Evolutionary conservation across 2,113 vertebrate species (phyloP).

Genomic region (Castor canadensis): DNA sequence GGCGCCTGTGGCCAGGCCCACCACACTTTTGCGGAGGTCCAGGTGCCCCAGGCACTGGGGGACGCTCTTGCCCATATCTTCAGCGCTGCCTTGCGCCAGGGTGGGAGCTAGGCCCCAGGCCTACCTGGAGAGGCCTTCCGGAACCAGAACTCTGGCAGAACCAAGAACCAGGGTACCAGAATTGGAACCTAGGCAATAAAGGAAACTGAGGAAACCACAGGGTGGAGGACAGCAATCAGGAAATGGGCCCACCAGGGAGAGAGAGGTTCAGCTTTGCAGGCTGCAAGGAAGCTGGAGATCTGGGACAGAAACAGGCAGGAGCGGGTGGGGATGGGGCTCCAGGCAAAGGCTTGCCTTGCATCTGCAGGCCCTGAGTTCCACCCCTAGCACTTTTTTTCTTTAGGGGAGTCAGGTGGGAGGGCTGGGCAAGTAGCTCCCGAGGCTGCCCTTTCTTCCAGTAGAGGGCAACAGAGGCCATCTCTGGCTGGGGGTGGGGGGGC

Average conservation of each 20-base stretch:
- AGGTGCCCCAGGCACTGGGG: conserved; percentile 15
- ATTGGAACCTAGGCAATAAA: conserved; percentile 70
- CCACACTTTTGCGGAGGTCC: conserved; percentile 64
- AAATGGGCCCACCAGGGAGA: not conserved
- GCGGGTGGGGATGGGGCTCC: not conserved
- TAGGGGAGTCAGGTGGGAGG: not conserved
- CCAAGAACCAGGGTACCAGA: conserved; percentile 37
- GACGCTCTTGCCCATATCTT: conserved; percentile 57
- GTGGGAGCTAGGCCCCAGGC: conserved; percentile 21
- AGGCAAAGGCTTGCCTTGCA: not conserved
- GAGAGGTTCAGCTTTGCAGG: not conserved
- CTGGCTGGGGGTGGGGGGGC: not conserved
- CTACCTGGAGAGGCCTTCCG: conserved; percentile 34
- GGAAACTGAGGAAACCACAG: conserved; percentile 17
- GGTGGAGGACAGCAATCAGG: not conserved
- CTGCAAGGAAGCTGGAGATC: not conserved
- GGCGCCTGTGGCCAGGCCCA: conserved; percentile 65
- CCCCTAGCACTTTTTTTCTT: not conserved
- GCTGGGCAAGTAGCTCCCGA: no score
- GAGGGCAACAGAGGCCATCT: conserved; percentile 71
- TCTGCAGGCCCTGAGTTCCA: not conserved
- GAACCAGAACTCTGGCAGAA: conserved; percentile 69
- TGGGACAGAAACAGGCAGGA: not conserved
- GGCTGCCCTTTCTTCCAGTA: not conserved
- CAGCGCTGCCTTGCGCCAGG: not conserved